Conservation (phyloP, 2,797 vertebrate genomes). For the Sebastes cheni region DNA sequence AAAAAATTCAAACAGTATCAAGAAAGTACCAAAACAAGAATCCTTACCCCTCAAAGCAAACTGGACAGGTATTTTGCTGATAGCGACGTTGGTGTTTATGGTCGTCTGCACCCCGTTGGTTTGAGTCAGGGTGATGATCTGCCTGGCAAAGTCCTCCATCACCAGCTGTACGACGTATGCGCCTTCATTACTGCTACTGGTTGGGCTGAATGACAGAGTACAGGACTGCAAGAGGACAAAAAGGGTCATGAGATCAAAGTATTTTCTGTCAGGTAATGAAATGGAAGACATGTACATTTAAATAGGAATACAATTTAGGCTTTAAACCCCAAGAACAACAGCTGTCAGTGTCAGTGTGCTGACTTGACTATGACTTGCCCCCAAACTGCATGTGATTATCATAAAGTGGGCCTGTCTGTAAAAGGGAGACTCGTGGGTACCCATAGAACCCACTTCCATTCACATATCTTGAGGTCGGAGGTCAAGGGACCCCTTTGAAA, state of each 20-base stretch:
- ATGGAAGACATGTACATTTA: neutral
- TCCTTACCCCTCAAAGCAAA: conserved; percentile 35
- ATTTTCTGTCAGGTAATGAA: neutral
- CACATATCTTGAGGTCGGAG: too few relatives aligned
- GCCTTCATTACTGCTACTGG: neutral
- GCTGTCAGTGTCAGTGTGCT: too few relatives aligned
- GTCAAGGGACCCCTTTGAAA: too few relatives aligned
- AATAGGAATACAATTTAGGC: neutral
- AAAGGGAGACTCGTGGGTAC: too few relatives aligned
- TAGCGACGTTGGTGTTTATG: neutral
- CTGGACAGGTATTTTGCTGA: conserved; percentile 50
- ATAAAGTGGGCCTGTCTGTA: too few relatives aligned
- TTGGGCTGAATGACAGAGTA: conserved; percentile 21
- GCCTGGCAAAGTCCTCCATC: conserved; percentile 54
- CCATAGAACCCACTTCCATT: too few relatives aligned
- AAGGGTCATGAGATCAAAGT: neutral
- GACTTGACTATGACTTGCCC: too few relatives aligned
- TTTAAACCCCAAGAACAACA: too few relatives aligned
- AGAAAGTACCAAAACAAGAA: neutral
- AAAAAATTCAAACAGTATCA: too few relatives aligned
- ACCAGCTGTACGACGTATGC: conserved; percentile 9
- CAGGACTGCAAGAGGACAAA: conserved; percentile 37
- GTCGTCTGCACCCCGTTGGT: accelerated
- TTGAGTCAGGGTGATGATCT: conserved; percentile 18
- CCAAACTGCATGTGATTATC: too few relatives aligned